Base-by-base conservation (phyloP, 2,797 vertebrate species). In the Intellagama lesueurii region DNA sequence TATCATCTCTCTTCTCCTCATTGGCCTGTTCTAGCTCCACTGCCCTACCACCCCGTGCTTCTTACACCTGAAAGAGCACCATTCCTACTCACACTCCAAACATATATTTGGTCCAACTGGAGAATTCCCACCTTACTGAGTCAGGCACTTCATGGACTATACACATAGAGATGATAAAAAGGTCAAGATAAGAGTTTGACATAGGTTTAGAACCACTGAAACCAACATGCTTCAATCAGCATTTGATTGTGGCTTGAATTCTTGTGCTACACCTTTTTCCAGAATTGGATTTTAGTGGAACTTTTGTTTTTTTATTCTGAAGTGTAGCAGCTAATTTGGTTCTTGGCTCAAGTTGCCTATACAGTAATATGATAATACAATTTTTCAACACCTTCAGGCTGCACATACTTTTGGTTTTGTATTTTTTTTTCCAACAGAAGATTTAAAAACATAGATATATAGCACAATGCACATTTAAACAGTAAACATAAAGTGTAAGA, bases 251-350 rank as follows among this genome's bases (percentile, higher is more conserved):
- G 11, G 17, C 7, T 22, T 70, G 16, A 28, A 16, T 56, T n/a
- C 77, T 47, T 86, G 64, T 86, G 64, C 28, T 3, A 66, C 56
- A 9, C 81, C 85, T 40, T 86, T 1, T 14, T 79, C n/a, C 89
- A 75, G 81, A 77, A 49, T 89, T n/a, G 22, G n/a, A 80, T 87
- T 88, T 91, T 44, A 80, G 19, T 49, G 89, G 60, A 22, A 80
- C 89, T 83, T 91, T 40, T 66, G 5, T 85, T 32, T 90, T 11
- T n/a, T 14, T 92, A 89, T 22, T 88, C 91, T 91, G 75, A 44
- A 83, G 88, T 90, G 89, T 30, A 66, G 14, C 35, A 90, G 26
- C 12, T 81, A 83, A 11, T 24, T 79, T 94, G 24, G 28, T 80
- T 93, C 87, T 32, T 90, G 85, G 14, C 47, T 88, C 56, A 60